Evolutionary conservation across 2,888 invertebrate species (phyloP).

Genomic region (Oligia fasciuncula): DNA sequence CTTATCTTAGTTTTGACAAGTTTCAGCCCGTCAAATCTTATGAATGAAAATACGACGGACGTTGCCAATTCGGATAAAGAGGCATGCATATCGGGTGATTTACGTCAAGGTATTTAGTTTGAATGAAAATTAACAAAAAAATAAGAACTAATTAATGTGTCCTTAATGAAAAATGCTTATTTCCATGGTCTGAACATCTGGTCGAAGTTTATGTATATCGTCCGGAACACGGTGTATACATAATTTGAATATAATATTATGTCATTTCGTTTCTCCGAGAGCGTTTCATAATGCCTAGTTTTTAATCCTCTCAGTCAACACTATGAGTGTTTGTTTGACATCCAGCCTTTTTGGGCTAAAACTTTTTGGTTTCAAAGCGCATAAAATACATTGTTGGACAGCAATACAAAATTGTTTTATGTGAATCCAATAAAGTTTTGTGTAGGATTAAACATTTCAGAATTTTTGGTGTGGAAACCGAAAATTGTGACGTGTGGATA

Average conservation of each 20-base stretch:
- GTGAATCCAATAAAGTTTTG: constrained; percentile 29
- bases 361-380: constrained; percentile 44
- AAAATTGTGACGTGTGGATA: not conserved
- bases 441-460: constrained; percentile 22
- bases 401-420: constrained; percentile 38
- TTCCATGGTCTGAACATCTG: no score
- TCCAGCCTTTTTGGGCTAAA: constrained; percentile 32
- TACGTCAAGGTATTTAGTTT: no score
- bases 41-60: no score
- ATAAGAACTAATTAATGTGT: no score
- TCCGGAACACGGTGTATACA: not conserved
- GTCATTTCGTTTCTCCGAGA: constrained; percentile 7
- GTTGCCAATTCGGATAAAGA: no score
- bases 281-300: constrained; percentile 35
- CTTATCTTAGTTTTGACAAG: no score
- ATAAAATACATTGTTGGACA: constrained; percentile 34
- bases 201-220: no score
- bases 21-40: no score
- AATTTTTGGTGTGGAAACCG: not conserved
- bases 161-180: no score
- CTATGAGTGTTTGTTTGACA: constrained; percentile 37
- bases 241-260: constrained; percentile 15
- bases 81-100: no score
- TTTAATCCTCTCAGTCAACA: constrained; percentile 41
- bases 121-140: no score